Evolutionary conservation across 2,888 invertebrate species (phyloP), one percentile per base, ranked within the genome.

Genomic region (Autographa pulchrina): DNA sequence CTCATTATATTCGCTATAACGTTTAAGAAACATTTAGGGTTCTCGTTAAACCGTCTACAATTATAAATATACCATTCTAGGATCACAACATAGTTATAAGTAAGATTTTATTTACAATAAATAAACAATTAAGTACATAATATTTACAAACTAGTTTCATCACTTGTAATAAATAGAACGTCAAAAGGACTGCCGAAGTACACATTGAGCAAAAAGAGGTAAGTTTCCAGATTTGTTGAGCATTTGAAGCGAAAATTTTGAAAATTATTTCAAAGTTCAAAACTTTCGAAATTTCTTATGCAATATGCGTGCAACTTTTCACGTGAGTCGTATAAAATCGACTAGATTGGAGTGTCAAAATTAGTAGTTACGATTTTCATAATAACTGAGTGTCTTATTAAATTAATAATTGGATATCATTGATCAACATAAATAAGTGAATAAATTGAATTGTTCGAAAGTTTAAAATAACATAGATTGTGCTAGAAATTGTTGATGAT

Each of bases 51-150:
- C 81, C 69, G 56, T 80, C 89, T 91, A 88, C 84, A 82, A 75
- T 85, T 88, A 89, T 88, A 88, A 90, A 88, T 89, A 85, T 86
- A 89, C 82, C 87, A 88, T 86, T 88, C 92, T 93, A 93, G 90
- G 89, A 94, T 94, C 94, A 94, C 93, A 93, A 93, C 93, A 89
- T 91, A 87, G 81, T 91, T 91, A 89, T 82, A 90, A 85, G 86
- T 88, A 89, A 87, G 83, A 88, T 83, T 88, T 82, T 94, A 93
- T 93, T 91, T 92, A 94, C 93, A 94, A 90, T 92, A 91, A 93
- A 92, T 92, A 92, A 90, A 90, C 80, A 83, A 82, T 88, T 88
- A 88, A 81, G 80, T 86, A 86, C 85, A 86, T 85, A 83, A 25
- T 93, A 93, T 92, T 89, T 93, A 93, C 93, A 94, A 84, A 80